Evolutionary conservation across 2,113 vertebrate species (phyloP).

Genomic region (Ceyx cyanopectus): DNA sequence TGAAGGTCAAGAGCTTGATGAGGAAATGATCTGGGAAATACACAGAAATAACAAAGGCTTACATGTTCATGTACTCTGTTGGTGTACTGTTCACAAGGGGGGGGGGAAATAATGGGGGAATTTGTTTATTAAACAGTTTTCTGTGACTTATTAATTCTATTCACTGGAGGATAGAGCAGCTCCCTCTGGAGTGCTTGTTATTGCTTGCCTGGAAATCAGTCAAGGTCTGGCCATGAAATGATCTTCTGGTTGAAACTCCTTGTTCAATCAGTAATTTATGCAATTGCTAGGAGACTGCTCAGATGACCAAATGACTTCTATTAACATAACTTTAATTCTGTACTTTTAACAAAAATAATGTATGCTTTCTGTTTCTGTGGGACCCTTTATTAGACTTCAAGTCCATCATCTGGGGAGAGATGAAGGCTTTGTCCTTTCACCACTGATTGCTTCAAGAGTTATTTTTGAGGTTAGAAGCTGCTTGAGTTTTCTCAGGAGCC

Average conservation of each 20-base stretch:
- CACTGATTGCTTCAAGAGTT: not conserved
- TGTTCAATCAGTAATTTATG: slow-evolving; percentile 43
- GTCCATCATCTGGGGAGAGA: not conserved
- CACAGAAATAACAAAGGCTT: not conserved
- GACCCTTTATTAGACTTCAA: not conserved
- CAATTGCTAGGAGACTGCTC: slow-evolving; percentile 22
- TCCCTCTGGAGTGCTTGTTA: not conserved
- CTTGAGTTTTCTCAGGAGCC: not conserved
- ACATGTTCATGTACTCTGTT: not conserved
- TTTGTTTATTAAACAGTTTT: slow-evolving; percentile 41
- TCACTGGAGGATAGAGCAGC: not conserved
- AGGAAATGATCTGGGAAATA: not conserved
- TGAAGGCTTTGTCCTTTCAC: slow-evolving; percentile 1
- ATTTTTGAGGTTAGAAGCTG: not conserved
- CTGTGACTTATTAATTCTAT: slow-evolving; percentile 1
- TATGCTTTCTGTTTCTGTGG: not conserved
- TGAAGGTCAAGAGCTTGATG: not conserved
- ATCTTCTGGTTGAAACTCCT: slow-evolving; percentile 16
- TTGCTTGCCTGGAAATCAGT: slow-evolving; percentile 19
- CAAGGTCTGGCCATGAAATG: not conserved
- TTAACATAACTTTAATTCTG: slow-evolving; percentile 47
- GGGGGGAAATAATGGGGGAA: not conserved
- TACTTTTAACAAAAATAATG: slow-evolving; percentile 22
- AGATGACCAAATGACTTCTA: slow-evolving; percentile 24
- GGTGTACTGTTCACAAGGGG: not conserved